phyloP scores from a whole-genome alignment of 2,113 vertebrate species.

The Microcebus ravelobensis region DNA sequence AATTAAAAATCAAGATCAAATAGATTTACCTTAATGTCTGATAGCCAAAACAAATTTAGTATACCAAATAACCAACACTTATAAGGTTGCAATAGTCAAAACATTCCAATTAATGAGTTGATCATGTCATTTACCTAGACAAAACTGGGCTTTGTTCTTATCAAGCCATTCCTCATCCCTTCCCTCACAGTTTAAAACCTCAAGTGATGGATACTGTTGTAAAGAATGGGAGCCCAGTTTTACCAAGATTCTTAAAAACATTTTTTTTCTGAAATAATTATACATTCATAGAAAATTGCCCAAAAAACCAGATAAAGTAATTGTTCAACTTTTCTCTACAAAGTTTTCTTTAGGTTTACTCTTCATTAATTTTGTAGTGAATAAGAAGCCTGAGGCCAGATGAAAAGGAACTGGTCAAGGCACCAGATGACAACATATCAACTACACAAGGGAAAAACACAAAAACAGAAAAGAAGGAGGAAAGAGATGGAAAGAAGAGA shows the following conservation, averaged over 20 bases:
- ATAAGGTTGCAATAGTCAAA: background rate
- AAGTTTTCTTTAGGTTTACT: background rate
- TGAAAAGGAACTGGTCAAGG: background rate
- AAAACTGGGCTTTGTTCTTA: background rate
- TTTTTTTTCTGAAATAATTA: background rate
- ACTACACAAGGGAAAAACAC: background rate
- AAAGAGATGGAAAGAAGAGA: background rate
- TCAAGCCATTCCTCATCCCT: background rate
- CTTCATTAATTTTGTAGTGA: background rate
- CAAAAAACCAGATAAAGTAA: background rate
- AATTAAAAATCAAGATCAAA: background rate
- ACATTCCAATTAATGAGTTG: background rate
- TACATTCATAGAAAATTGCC: background rate
- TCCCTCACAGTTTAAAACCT: background rate
- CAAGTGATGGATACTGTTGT: background rate
- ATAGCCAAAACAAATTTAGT: background rate
- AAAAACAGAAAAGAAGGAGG: background rate
- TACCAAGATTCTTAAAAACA: background rate
- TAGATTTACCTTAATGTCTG: background rate
- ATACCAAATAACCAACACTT: background rate
- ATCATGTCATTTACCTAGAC: background rate
- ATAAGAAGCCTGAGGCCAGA: background rate
- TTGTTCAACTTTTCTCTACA: background rate
- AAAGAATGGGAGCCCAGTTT: background rate
- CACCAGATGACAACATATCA: background rate